A percentile compares a stretch with the other conserved stretches of the same genome.
phyloP scores from a whole-genome alignment of 2,888 invertebrate species.

The Meiosimyza decipiens region DNA sequence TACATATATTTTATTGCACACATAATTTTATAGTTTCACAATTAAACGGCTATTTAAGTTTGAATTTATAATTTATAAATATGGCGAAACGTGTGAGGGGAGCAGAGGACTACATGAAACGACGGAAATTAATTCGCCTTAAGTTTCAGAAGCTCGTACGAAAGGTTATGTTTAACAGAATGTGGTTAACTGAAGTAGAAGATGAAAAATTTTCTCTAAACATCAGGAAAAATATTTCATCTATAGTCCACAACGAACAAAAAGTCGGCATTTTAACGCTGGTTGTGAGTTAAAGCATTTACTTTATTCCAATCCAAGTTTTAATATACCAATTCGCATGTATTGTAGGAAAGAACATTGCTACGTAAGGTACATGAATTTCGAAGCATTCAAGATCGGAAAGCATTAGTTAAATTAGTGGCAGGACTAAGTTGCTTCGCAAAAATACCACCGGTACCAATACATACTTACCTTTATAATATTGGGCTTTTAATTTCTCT shows the following conservation, averaged over 20 bases:
- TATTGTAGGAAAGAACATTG: conserved; percentile 71
- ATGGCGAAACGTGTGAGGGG: conserved; percentile 46
- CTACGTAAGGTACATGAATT: conserved; percentile 70
- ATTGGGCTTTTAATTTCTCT: too few species aligned
- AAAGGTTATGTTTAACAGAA: conserved; percentile 69
- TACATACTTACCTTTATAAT: too few species aligned
- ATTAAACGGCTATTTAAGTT: too few species aligned
- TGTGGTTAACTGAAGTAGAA: conserved; percentile 51
- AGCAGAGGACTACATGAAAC: conserved; percentile 42
- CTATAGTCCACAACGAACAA: conserved; percentile 68
- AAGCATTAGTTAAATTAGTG: conserved; percentile 71
- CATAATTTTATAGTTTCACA: too few species aligned
- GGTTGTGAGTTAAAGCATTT: conserved; percentile 58
- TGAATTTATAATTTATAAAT: background rate
- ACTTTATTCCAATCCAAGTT: background rate
- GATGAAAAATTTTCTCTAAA: conserved; percentile 49
- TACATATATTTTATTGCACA: too few species aligned
- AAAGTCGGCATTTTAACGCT: conserved; percentile 69
- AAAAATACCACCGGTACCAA: too few species aligned
- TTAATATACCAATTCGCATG: conserved; percentile 22
- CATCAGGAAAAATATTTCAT: conserved; percentile 69
- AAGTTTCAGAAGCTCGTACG: conserved; percentile 71
- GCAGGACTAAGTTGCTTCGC: conserved; percentile 67
- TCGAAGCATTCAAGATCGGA: conserved; percentile 73
- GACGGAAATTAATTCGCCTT: conserved; percentile 68